A percentile compares a stretch with the other conserved stretches of the same genome.
Conservation (phyloP, 2,888 invertebrate genomes). For the Melanotus villosus region DNA sequence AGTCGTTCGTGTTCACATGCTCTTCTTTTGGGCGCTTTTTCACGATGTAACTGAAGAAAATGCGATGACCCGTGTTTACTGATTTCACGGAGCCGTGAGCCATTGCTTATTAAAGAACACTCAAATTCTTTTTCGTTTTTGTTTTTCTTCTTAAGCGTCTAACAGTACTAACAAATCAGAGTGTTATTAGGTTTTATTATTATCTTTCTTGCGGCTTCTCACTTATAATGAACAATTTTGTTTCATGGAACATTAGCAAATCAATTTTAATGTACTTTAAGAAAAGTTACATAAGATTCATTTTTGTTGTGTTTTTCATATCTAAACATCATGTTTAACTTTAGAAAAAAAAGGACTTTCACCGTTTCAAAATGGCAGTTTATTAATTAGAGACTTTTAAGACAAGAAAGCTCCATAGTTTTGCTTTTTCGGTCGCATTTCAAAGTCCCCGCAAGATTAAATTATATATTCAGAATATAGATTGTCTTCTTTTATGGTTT, state of each 20-base stretch:
- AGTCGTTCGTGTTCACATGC: constrained; percentile 25
- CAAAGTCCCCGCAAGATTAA: too few relatives aligned
- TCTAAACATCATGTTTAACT: too few relatives aligned
- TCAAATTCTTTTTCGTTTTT: constrained; percentile 24
- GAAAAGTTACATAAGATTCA: too few relatives aligned
- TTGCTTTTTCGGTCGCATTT: too few relatives aligned
- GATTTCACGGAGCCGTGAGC: constrained; percentile 37
- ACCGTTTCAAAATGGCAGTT: too few relatives aligned
- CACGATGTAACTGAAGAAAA: constrained; percentile 25
- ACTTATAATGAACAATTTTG: constrained; percentile 22
- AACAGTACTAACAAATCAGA: constrained; percentile 32
- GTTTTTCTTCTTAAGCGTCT: constrained; percentile 31
- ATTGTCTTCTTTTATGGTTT: too few relatives aligned
- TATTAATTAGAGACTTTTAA: too few relatives aligned
- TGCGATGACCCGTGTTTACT: constrained; percentile 34
- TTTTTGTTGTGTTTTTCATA: too few relatives aligned
- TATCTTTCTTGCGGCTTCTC: constrained; percentile 26
- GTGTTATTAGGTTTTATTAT: constrained; percentile 32
- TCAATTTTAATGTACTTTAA: constrained; percentile 24
- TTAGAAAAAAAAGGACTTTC: too few relatives aligned
- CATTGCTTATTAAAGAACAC: constrained; percentile 25
- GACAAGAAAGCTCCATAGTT: too few relatives aligned
- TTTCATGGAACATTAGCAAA: constrained; percentile 14
- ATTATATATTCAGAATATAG: too few relatives aligned
- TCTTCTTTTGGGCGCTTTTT: constrained; percentile 28